Evolutionary conservation across 2,797 vertebrate genomes (phyloP).

Genomic region (Thunnus albacares): DNA sequence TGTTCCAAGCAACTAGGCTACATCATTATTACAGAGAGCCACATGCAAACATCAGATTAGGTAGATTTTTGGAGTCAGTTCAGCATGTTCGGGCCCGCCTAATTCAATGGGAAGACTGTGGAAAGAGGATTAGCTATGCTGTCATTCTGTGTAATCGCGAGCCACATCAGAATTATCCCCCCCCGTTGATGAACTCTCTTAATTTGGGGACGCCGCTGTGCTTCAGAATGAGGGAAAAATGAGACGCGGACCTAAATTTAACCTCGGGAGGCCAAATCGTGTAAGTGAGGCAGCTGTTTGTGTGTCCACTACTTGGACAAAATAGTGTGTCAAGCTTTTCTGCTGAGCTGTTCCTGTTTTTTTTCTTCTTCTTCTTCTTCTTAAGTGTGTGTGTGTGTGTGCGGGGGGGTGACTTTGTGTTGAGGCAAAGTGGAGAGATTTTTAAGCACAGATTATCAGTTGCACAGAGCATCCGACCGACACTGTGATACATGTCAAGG

Average conservation of each 20-base stretch:
- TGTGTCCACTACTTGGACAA: conserved; percentile 17
- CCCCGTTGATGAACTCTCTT: conserved; percentile 66
- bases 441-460: conserved; percentile 12
- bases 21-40: conserved; percentile 29
- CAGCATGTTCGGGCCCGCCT: conserved; percentile 31
- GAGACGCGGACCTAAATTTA: conserved; percentile 38
- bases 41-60: conserved; percentile 49
- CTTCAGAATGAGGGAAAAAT: conserved; percentile 51
- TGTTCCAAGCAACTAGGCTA: conserved; percentile 25
- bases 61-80: conserved; percentile 54
- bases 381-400: background rate
- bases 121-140: conserved; percentile 72
- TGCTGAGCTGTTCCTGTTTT: background rate
- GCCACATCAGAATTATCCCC: conserved; percentile 62
- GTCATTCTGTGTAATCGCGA: conserved; percentile 71
- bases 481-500: conserved; percentile 25
- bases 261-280: conserved; percentile 33
- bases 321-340: conserved; percentile 11
- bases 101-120: conserved; percentile 54
- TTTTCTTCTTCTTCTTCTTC: background rate
- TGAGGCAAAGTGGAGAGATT: background rate
- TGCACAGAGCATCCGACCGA: background rate
- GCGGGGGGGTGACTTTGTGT: background rate
- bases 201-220: conserved; percentile 60
- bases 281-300: conserved; percentile 41